Evolutionary conservation across 2,113 vertebrate genomes (phyloP), one percentile per base, ranked within the genome.

Genomic region (Anguilla japonica): DNA sequence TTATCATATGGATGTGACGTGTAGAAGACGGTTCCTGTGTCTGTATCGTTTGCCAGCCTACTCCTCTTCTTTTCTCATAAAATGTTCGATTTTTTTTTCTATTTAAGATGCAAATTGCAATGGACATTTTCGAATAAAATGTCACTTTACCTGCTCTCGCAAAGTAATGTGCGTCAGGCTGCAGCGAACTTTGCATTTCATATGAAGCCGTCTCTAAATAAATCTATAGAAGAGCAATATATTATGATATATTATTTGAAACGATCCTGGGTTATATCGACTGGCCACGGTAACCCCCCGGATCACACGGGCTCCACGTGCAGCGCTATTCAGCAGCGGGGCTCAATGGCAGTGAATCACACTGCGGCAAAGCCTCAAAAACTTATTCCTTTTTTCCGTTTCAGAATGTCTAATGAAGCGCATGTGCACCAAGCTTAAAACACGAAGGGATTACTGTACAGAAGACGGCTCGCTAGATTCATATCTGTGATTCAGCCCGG

Each of bases 401-500:
- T 40, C 78, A 40, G 56, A 87, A 46, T 34, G 83, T 16, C 81
- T 67, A 6, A 63, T 34, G 78, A 34, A 16, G 18, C 43, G 29
- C 75, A 41, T 67, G 34, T 39, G 16, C 63, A 39, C 83, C 50
- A 43, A 34, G 83, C 56, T 34, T 67, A 60, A 18, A 57, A 41
- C 40, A 84, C 53, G 63, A 16, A n/a, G 75, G 78, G 83, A 84
- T 67, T 87, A 84, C 79, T 41, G 40, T 79, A 57, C 60, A 46
- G 40, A 43, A 34, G 18, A 82, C 16, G 26, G 75, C 83, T 63
- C 18, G 7, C 14, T 41, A 41, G 83, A 81, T 87, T 78, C 57
- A 29, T 75, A 63, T 84, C 41, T 67, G 86, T 60, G 83, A 63
- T 87, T 84, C 81, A 81, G 18, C 81, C 63, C 34, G 14, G 34